Evolutionary conservation across 2,888 invertebrate genomes (phyloP), one percentile per base, ranked within the genome.

Genomic region (Drosophila meridiana): DNA sequence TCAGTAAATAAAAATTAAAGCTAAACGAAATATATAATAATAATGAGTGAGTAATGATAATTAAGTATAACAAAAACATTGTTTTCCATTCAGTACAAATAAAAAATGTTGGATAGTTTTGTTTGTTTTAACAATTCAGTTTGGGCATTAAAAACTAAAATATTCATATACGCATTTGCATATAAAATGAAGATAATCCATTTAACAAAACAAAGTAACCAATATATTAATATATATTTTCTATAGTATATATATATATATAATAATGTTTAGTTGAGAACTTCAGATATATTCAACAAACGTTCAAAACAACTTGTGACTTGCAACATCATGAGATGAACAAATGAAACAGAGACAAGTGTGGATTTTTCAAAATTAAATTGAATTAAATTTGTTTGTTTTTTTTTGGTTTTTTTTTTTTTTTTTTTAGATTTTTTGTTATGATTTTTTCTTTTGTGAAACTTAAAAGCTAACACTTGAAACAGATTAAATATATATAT

Each of bases 301-400:
- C 67, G 72, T 65, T 74, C 77, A 78, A 66, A 64, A 79, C 83
- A 66, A 79, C 83, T 86, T 86, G 85, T 88, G 85, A 86, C 85
- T 85, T 85, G 84, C 71, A 88, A 87, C 80, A 75, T 89, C 71
- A 76, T 90, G 71, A 88, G 76, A 85, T 78, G 73, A 90, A 89
- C 90, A 90, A 80, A 82, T 87, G 80, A 83, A 90, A 83, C 84
- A 87, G 85, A 87, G 56, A 78, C 78, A 79, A 87, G 71, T 69
- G 69, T 34, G 57, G 47, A 63, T 69, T 50, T 38, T 60, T 79
- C 59, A 65, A 74, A 43, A 52, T 61, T 45, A n/a, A 58, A 14
- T 50, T 45, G n/a, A 36, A 7, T 45, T 11, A 20, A 20, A 20
- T 20, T 20, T 20, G 20, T 20, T 20, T 20, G 20, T 40, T 40